Base-by-base conservation (phyloP, 2,113 vertebrate genomes). In the Jaculus jaculus region DNA sequence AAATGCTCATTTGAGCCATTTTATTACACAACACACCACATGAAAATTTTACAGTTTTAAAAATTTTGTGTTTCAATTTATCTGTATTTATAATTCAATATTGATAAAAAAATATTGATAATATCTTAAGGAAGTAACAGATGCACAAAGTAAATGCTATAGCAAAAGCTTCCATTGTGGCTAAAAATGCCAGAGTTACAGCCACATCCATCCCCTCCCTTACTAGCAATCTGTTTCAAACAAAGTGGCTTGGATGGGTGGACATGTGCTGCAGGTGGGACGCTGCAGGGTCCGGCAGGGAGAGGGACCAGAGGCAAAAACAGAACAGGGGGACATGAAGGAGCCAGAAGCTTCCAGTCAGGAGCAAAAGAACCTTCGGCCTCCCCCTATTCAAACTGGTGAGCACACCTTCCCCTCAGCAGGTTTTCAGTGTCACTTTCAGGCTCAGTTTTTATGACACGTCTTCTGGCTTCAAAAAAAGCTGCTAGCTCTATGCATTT, bases 321-420 rank as follows among this genome's bases (percentile, higher is more conserved):
- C 28, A 24, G 63, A 87, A 54, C 80, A 87, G 87, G 89, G 92
- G 68, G 80, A 65, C 51, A 32, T 51, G 66, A 71, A 42, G 77
- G 72, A 72, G 89, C 15, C 23, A 42, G 54, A 21, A 2, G 47
- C 78, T 28, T 10, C 30, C 61, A 69, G 23, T n/a, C 61, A 42
- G n/a, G n/a, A n/a, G 42, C 17, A 66, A 18, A 10, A 28, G n/a
- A n/a, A n/a, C n/a, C n/a, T n/a, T n/a, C n/a, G 3, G 18, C 58
- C n/a, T 12, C 37, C 75, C 8, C 23, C 3, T 0, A 1, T 0
- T 0, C 9, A 0, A 11, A 58, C n/a, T 28, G 24, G 0, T 2
- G n/a, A 88, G 63, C 28, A 28, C 63, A 18, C 16, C 37, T 2
- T 1, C 13, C 17, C 0, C 3, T 32, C 37, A 18, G 0, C 10